Conservation (phyloP, 2,113 vertebrate genomes). For the Pelodiscus sinensis region DNA sequence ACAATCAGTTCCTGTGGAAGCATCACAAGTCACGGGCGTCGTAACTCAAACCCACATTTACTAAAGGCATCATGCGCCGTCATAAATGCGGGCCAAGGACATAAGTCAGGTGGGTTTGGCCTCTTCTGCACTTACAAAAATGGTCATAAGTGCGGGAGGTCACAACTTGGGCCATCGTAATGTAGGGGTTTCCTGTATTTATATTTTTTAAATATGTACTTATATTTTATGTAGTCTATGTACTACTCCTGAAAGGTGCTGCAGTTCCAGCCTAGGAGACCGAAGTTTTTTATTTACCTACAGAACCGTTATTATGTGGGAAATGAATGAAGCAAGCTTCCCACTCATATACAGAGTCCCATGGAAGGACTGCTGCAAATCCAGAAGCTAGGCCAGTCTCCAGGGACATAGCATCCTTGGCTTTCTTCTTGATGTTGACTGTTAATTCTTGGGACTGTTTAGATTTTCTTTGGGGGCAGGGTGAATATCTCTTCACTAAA, state of each 20-base stretch:
- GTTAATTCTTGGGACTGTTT: not conserved
- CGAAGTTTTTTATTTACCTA: not conserved
- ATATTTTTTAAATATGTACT: too few relatives aligned
- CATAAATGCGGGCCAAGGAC: too few relatives aligned
- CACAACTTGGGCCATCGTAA: too few relatives aligned
- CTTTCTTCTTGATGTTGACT: not conserved
- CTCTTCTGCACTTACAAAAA: too few relatives aligned
- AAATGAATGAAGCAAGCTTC: not conserved
- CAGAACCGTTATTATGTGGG: not conserved
- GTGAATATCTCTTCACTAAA: not conserved
- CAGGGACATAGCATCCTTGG: not conserved
- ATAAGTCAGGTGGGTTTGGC: too few relatives aligned
- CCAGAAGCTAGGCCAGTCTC: not conserved
- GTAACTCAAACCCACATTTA: too few relatives aligned
- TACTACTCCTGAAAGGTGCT: conserved; percentile 1
- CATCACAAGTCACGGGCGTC: too few relatives aligned
- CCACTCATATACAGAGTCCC: not conserved
- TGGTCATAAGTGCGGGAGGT: too few relatives aligned
- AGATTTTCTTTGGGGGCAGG: not conserved
- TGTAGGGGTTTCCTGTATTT: too few relatives aligned
- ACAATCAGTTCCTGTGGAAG: too few relatives aligned
- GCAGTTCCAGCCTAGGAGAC: not conserved
- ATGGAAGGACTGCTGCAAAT: fast-evolving
- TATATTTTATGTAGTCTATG: not conserved
- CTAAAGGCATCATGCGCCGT: too few relatives aligned